These are phyloP conservation scores for Heliconius ethilla DNA, from an alignment of 2,888 invertebrate genomes.

Conservation along the genomic window DNA sequence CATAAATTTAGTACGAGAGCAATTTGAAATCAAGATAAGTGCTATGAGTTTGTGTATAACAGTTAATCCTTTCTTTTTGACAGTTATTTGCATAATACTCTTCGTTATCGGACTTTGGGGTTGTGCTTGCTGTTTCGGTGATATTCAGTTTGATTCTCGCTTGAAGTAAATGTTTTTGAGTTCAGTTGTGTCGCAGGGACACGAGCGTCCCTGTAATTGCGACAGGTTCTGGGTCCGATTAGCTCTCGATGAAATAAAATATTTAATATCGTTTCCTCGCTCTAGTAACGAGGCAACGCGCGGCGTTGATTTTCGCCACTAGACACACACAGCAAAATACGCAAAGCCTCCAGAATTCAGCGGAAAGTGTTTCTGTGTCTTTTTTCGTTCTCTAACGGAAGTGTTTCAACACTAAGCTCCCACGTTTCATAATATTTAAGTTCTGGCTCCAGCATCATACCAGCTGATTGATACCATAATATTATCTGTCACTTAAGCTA, in stretches of 20 bases:
- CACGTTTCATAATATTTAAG: too few relatives aligned
- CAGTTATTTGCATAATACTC: constrained; percentile 31
- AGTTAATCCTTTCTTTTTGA: constrained; percentile 39
- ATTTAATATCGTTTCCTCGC: neutral
- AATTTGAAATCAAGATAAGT: constrained; percentile 44
- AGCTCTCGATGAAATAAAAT: neutral
- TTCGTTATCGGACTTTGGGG: constrained; percentile 1
- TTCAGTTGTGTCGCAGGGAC: neutral
- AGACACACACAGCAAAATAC: neutral
- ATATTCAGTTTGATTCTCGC: neutral
- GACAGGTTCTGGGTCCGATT: neutral
- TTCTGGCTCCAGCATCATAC: too few relatives aligned
- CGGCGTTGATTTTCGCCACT: neutral
- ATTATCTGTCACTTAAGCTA: too few relatives aligned
- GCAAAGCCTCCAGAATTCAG: neutral
- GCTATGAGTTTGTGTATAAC: constrained; percentile 41
- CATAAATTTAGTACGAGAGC: constrained; percentile 42
- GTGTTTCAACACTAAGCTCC: too few relatives aligned
- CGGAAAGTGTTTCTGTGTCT: too few relatives aligned
- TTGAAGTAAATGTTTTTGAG: neutral
- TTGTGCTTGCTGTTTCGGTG: neutral
- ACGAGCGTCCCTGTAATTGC: neutral
- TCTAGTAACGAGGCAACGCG: neutral
- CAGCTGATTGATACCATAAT: too few relatives aligned
- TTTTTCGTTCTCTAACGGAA: too few relatives aligned